These are phyloP conservation scores for Lasioglossum villosulum DNA, from an alignment of 2,888 invertebrate genomes.

Conservation along the genomic window DNA sequence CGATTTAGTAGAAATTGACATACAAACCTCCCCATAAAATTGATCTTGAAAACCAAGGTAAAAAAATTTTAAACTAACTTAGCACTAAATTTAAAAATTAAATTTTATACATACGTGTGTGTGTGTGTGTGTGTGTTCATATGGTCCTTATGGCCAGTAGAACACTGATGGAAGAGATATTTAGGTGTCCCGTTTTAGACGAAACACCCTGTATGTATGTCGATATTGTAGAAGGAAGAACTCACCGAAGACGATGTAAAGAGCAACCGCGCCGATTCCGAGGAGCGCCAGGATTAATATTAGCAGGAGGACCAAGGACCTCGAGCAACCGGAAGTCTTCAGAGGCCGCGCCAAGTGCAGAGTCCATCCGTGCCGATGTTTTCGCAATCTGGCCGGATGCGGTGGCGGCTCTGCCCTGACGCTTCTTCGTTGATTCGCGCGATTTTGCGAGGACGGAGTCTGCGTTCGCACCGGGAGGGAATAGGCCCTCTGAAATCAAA, in stretches of 20 bases:
- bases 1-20: too few relatives aligned
- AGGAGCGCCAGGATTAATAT: constrained; percentile 78
- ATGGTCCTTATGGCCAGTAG: too few relatives aligned
- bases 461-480: constrained; percentile 79
- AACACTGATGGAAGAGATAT: too few relatives aligned
- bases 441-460: constrained; percentile 81
- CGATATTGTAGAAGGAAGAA: background rate
- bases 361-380: constrained; percentile 82
- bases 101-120: too few relatives aligned
- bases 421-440: constrained; percentile 80
- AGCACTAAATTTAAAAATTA: too few relatives aligned
- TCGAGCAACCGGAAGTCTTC: constrained; percentile 77
- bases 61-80: too few relatives aligned
- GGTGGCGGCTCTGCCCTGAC: constrained; percentile 82
- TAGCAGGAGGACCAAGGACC: constrained; percentile 77
- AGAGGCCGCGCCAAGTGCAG: constrained; percentile 80
- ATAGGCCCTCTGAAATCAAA: constrained; percentile 80
- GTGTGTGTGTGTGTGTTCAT: too few relatives aligned
- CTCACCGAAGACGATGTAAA: constrained; percentile 82
- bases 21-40: too few relatives aligned
- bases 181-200: too few relatives aligned
- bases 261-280: constrained; percentile 80
- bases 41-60: too few relatives aligned
- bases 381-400: constrained; percentile 80
- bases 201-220: too few relatives aligned